Conservation (phyloP, 2,113 vertebrate species). For the Gymnocephalus cernua region DNA sequence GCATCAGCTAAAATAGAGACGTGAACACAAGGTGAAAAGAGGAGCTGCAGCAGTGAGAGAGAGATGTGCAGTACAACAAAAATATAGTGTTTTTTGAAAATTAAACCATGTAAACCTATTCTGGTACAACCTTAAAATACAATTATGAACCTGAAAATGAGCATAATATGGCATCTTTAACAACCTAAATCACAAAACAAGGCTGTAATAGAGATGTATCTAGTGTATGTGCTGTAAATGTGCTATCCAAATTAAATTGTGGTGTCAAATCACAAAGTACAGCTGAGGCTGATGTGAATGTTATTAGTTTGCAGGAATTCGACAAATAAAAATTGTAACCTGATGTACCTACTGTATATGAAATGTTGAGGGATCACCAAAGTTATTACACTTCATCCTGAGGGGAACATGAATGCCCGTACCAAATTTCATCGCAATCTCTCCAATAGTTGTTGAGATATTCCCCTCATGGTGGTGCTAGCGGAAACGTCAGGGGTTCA, state of each 20-base stretch:
- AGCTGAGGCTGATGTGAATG: background rate
- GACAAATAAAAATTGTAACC: background rate
- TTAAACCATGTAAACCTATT: too few species aligned
- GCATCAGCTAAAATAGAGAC: too few species aligned
- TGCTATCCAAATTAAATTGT: background rate
- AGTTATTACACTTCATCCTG: background rate
- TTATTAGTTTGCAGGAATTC: background rate
- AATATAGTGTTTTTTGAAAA: too few species aligned
- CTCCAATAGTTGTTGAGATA: background rate
- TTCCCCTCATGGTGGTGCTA: background rate
- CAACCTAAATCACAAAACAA: conserved; percentile 4
- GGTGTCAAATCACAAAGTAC: background rate
- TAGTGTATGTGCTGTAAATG: background rate
- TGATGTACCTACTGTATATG: background rate
- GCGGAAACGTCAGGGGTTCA: too few species aligned
- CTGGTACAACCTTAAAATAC: too few species aligned
- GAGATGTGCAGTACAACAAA: too few species aligned
- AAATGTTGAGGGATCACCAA: background rate
- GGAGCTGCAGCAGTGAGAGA: too few species aligned
- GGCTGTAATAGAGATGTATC: background rate
- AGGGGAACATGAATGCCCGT: background rate
- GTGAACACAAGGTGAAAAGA: too few species aligned
- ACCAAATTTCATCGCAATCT: background rate
- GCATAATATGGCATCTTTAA: too few species aligned
- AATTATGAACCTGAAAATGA: too few species aligned